A percentile compares a stretch with the other conserved stretches of the same genome.
Conservation (phyloP, 2,888 invertebrate genomes). For the Onchidella celtica region DNA sequence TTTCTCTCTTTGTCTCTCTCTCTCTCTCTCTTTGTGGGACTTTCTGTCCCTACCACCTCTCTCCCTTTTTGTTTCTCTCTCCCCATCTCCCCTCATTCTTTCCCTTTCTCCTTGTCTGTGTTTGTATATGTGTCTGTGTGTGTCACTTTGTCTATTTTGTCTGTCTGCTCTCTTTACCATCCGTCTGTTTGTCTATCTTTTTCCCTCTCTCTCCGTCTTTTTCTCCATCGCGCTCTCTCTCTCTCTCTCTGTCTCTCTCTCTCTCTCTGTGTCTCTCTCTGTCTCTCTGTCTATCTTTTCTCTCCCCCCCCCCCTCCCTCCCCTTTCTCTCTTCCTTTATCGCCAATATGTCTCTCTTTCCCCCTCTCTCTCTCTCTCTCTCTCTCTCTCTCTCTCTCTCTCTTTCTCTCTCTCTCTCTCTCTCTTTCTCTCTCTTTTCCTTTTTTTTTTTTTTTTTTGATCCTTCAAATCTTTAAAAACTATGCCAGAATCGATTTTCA, state of each 20-base stretch:
- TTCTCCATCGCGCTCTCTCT: background rate
- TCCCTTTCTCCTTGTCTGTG: background rate
- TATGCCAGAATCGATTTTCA: too few species aligned
- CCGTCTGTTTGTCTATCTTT: background rate
- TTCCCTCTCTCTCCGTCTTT: background rate
- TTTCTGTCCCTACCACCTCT: too few species aligned
- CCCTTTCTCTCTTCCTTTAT: constrained; percentile 4
- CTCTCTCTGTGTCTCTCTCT: constrained; percentile 9
- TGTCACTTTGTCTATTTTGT: background rate
- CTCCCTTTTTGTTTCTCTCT: too few species aligned
- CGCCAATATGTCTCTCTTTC: background rate
- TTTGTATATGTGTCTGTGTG: background rate
- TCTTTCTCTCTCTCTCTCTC: constrained; percentile 21
- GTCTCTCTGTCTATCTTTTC: background rate
- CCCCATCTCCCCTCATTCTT: background rate
- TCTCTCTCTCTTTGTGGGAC: too few species aligned
- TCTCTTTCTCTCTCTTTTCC: background rate
- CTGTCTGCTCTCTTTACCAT: background rate
- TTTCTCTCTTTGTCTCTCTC: too few species aligned
- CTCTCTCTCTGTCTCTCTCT: background rate
- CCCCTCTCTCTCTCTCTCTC: constrained; percentile 10
- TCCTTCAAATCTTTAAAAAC: too few species aligned
- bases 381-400: constrained; percentile 31
- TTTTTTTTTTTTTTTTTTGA: background rate
- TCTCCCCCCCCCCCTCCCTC: background rate